These are phyloP conservation scores for Chondrosia reniformis DNA, from an alignment of 37 sponge, comb jelly and placozoan genomes.

Conservation along the genomic window DNA sequence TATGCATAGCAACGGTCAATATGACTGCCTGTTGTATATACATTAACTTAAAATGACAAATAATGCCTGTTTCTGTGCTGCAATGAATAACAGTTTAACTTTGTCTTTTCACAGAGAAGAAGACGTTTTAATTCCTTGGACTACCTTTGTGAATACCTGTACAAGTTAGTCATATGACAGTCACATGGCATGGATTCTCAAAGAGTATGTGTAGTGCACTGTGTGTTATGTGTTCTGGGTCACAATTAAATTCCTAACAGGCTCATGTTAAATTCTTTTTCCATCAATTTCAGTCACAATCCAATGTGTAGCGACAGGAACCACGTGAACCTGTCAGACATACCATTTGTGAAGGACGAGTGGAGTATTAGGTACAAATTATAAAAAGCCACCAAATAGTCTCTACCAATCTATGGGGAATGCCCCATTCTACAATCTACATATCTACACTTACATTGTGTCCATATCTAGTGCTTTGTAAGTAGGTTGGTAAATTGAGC, in stretches of 20 bases:
- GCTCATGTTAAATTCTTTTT: not conserved
- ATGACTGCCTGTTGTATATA: not conserved
- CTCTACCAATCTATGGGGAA: too few species aligned
- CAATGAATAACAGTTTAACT: not conserved
- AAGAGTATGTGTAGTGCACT: not conserved
- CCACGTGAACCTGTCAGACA: constrained; percentile 41
- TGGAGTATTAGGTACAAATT: constrained; percentile 53
- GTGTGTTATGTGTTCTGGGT: too few species aligned
- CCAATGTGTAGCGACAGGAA: constrained; percentile 39
- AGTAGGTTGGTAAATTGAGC: not conserved
- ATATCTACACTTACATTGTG: not conserved
- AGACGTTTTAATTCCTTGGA: constrained; percentile 72
- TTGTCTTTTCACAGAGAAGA: constrained; percentile 44
- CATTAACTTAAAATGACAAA: not conserved
- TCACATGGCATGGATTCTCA: not conserved
- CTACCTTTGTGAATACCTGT: constrained; percentile 63
- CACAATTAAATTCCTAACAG: too few species aligned
- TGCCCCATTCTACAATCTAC: too few species aligned
- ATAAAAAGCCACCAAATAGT: too few species aligned
- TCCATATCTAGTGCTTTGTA: not conserved
- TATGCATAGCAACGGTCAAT: not conserved
- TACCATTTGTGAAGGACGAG: constrained; percentile 76
- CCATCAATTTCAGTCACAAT: constrained; percentile 43
- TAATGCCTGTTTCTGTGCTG: not conserved
- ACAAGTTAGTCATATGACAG: constrained; percentile 32